These are phyloP conservation scores for Xiphorhynchus erythropygius DNA, from an alignment of 2,797 vertebrate species.

Conservation along the genomic window DNA sequence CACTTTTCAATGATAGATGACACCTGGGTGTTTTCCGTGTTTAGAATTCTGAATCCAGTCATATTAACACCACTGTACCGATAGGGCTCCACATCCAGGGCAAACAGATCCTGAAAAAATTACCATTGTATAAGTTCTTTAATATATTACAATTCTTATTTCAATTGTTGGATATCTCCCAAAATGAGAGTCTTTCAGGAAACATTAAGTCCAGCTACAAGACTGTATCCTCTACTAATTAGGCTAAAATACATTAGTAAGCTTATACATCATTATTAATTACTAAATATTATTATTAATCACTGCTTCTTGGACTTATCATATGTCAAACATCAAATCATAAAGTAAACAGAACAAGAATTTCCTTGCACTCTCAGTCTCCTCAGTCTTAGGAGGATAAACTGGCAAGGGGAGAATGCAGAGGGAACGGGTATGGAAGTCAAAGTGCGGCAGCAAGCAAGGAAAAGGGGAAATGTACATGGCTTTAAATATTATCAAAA, in stretches of 20 bases:
- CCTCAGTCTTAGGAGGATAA: not conserved
- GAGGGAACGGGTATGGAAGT: too few species aligned
- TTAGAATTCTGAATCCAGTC: constrained; percentile 96
- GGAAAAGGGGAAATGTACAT: not conserved
- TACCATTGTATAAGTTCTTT: not conserved
- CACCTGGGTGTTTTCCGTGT: constrained; percentile 94
- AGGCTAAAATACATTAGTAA: not conserved
- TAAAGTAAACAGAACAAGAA: not conserved
- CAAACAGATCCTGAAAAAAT: constrained; percentile 87
- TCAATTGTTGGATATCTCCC: not conserved
- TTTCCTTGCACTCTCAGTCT: not conserved
- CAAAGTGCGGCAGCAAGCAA: not conserved
- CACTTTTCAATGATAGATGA: constrained; percentile 97
- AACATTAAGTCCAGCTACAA: not conserved
- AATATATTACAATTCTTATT: not conserved
- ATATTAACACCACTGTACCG: constrained; percentile 97
- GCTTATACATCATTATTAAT: not conserved
- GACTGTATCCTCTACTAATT: not conserved
- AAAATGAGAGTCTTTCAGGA: not conserved
- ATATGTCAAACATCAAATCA: not conserved
- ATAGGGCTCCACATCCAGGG: constrained; percentile 95
- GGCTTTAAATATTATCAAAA: not conserved
- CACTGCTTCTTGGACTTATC: not conserved
- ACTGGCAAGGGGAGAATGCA: not conserved
- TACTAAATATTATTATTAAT: not conserved